Evolutionary conservation across 2,888 invertebrate species (phyloP), one percentile per base, ranked within the genome.

Genomic region (Meteorus colon): DNA sequence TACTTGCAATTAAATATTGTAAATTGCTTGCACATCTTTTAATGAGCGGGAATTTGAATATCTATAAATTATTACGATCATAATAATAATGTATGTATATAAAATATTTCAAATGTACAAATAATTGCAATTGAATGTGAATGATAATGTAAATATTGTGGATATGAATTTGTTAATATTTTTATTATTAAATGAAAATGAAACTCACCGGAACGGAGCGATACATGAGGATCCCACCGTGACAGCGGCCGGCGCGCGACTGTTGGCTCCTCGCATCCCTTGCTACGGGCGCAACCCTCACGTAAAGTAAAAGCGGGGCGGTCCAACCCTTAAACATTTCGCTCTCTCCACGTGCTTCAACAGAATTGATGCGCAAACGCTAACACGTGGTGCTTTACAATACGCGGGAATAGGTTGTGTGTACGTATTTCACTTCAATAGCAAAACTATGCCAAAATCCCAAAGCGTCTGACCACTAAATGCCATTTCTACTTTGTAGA

Each of bases 161-260:
- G 0, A 41, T 6, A 41, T 2, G 8, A 6, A 34, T 8, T 34
- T 45, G 14, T 45, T 14, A 34, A 48, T 4, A 51, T 65, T 67
- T 66, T n/a, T 27, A 63, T 65, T 6, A 68, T 27, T 24, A 51
- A 41, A 34, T n/a, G n/a, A 31, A 16, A 59, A 16, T n/a, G 10
- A 75, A 76, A 76, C 76, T 76, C 63, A 79, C 70, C 70, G 78
- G 76, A 80, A 81, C 73, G 76, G 81, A 80, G 75, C 75, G 71
- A 73, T 77, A 79, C 79, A 76, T 77, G 77, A 51, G 81, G 86
- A 86, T 82, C 86, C 84, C 86, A 80, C 80, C 86, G 85, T 87
- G 86, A 83, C 89, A 88, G 88, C 88, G 88, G 89, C 87, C 87
- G 86, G 87, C 88, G 88, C 88, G 87, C 88, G 86, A 88, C 88